Conservation (phyloP, 2,797 vertebrate species). For the Oryzias dopingdopingensis region DNA sequence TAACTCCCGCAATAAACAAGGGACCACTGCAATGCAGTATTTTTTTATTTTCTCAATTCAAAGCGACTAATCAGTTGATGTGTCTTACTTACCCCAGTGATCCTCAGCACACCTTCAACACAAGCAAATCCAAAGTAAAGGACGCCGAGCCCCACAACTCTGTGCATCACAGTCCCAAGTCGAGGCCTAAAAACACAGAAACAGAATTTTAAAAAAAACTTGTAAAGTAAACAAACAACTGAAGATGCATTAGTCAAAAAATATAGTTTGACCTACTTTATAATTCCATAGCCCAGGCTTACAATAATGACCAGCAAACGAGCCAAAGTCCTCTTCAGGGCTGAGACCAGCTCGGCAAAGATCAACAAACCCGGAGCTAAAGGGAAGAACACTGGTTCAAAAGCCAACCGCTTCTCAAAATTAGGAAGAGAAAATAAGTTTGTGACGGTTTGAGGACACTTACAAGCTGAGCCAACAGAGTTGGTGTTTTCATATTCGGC, state of each 20-base stretch:
- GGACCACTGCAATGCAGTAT: no score
- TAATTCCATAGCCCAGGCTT: conserved; percentile 89
- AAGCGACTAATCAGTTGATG: no score
- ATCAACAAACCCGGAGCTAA: conserved; percentile 82
- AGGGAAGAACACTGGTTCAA: neutral
- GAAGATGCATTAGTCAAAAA: neutral
- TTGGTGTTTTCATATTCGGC: conserved; percentile 89
- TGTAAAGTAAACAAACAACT: neutral
- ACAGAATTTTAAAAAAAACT: neutral
- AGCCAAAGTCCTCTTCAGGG: conserved; percentile 86
- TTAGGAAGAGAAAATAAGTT: no score
- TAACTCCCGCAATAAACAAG: no score
- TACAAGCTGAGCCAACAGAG: conserved; percentile 80
- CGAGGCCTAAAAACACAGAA: conserved; percentile 73
- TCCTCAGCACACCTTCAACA: conserved; percentile 84
- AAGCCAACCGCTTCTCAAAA: neutral
- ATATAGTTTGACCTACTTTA: conserved; percentile 79
- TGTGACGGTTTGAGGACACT: conserved; percentile 42
- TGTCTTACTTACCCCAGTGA: conserved; percentile 80
- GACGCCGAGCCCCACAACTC: conserved; percentile 84
- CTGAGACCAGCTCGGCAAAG: conserved; percentile 85
- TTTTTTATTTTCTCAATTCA: no score
- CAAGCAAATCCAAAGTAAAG: conserved; percentile 85
- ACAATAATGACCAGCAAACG: conserved; percentile 88
- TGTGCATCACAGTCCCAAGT: conserved; percentile 87